Conservation (phyloP, 2,113 vertebrate genomes). For the Notechis scutatus region DNA sequence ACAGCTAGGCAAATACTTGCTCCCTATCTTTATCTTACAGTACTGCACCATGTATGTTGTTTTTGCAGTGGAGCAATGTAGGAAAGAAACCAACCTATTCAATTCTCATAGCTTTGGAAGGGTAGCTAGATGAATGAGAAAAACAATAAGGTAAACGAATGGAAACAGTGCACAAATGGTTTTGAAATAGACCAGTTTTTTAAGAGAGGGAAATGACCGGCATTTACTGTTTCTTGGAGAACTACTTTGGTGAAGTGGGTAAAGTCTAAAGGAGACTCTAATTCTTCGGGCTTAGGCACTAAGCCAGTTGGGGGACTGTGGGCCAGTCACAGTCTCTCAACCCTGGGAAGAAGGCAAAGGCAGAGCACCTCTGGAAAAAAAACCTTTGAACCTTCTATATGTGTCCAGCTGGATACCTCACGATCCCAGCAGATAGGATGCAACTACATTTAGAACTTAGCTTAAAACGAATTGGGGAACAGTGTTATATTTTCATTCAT, state of each 20-base stretch:
- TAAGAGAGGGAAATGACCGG: not conserved
- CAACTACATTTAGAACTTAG: not conserved
- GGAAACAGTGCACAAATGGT: not conserved
- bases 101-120: not conserved
- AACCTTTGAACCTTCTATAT: not conserved
- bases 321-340: not conserved
- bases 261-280: not conserved
- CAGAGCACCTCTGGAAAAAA: not conserved
- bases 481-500: not conserved
- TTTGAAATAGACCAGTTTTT: too few species aligned
- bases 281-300: not conserved
- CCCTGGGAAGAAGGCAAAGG: not conserved
- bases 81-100: conserved; percentile 9
- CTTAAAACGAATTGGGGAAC: not conserved
- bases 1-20: not conserved
- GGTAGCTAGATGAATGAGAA: conserved; percentile 26
- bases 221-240: not conserved
- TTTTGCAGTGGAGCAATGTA: not conserved
- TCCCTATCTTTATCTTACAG: conserved; percentile 10
- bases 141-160: conserved; percentile 13
- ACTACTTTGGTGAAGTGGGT: not conserved
- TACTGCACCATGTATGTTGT: conserved; percentile 17
- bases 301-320: not conserved
- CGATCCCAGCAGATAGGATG: not conserved
- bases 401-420: not conserved